A percentile compares a stretch with the other conserved stretches of the same genome.
These are phyloP conservation scores for Neria commutata DNA, from an alignment of 2,888 invertebrate species.

Conservation along the genomic window DNA sequence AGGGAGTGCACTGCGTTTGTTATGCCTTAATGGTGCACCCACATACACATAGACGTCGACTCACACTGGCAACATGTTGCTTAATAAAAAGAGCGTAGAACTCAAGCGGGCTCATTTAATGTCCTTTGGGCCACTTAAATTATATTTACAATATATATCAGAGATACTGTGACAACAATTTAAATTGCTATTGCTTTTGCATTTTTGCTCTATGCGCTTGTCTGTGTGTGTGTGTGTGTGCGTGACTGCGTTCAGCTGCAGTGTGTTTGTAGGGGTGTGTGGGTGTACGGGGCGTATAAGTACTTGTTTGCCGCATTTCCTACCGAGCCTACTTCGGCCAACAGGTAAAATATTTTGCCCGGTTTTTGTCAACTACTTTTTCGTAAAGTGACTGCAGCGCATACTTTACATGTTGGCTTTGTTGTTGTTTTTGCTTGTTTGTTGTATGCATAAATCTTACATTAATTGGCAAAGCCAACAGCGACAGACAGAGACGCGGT, in stretches of 20 bases:
- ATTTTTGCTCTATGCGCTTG: neutral
- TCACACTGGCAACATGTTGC: slow-evolving; percentile 2
- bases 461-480: neutral
- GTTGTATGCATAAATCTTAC: neutral
- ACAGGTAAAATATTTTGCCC: too few relatives aligned
- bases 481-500: neutral
- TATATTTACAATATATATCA: too few relatives aligned
- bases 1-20: neutral
- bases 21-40: neutral
- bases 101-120: slow-evolving; percentile 4
- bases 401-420: neutral
- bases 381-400: too few relatives aligned
- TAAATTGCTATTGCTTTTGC: neutral
- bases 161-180: neutral
- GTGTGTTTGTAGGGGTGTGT: neutral
- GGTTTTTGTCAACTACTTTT: too few relatives aligned
- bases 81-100: neutral
- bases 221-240: neutral
- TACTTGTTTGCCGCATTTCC: neutral
- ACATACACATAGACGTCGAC: too few relatives aligned
- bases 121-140: neutral
- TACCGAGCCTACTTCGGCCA: too few relatives aligned
- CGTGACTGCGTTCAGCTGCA: neutral
- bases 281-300: slow-evolving; percentile 1
- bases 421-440: neutral